These are phyloP conservation scores for Meandrusa payeni DNA, from an alignment of 2,888 invertebrate genomes.

Conservation along the genomic window DNA sequence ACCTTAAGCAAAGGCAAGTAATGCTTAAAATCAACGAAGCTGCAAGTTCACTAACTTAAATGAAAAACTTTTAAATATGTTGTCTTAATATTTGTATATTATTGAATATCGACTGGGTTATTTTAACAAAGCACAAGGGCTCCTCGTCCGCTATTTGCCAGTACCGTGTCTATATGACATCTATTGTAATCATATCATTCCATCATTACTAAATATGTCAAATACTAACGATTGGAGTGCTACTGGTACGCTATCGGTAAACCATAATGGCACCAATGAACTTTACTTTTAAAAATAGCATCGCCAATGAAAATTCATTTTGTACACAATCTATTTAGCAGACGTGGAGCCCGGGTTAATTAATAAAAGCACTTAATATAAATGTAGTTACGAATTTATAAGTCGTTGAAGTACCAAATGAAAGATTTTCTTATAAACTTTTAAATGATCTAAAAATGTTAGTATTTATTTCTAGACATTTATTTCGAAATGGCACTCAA, in stretches of 20 bases:
- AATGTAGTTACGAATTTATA: not conserved
- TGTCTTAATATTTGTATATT: not conserved
- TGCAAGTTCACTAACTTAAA: conserved; percentile 5
- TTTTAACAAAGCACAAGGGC: conserved; percentile 10
- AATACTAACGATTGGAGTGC: no score
- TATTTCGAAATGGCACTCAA: conserved; percentile 26
- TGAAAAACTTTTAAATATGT: not conserved
- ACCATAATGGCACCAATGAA: no score
- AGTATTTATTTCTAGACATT: conserved; percentile 18
- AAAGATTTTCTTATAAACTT: conserved; percentile 13
- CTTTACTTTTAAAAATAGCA: no score
- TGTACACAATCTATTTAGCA: no score
- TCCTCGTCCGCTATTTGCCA: no score
- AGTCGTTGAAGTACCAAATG: conserved; percentile 16
- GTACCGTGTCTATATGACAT: no score
- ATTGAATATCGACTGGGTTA: conserved; percentile 5
- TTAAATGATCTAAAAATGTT: conserved; percentile 14
- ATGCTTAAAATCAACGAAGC: not conserved
- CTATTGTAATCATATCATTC: no score
- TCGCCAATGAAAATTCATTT: no score
- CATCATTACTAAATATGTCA: no score
- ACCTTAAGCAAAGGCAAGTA: conserved; percentile 12
- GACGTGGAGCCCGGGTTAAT: no score
- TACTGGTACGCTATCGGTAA: no score
- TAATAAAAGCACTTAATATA: not conserved